Percentiles rank a stretch among this genome's conserved stretches.
Evolutionary conservation across 2,888 invertebrate genomes (phyloP).

Genomic region (Glaucopsyche alexis): DNA sequence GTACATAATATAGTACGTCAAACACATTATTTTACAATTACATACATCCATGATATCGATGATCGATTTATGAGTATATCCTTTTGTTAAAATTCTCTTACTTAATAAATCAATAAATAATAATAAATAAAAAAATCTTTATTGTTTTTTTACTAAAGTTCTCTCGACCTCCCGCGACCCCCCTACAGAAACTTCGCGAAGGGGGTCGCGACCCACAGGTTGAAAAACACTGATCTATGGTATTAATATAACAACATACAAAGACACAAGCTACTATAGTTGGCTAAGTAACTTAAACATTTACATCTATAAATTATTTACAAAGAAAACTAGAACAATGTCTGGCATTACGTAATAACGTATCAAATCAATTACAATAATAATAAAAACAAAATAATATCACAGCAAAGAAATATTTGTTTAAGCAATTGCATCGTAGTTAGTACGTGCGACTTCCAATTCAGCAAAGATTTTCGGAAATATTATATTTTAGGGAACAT

Average conservation of each 20-base stretch:
- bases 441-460: not conserved
- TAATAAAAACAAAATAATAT: conserved; percentile 64
- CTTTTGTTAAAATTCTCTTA: too few species aligned
- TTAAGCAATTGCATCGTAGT: conserved; percentile 47
- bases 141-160: too few species aligned
- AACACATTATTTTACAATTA: too few species aligned
- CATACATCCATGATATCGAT: too few species aligned
- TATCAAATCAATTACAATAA: conserved; percentile 51
- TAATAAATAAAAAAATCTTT: too few species aligned
- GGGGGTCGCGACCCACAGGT: too few species aligned
- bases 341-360: conserved; percentile 56
- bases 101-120: too few species aligned
- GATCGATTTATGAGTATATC: too few species aligned
- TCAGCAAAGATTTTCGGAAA: not conserved
- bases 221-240: too few species aligned
- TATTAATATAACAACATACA: conserved; percentile 27
- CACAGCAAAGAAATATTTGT: conserved; percentile 67
- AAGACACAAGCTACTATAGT: conserved; percentile 26
- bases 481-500: not conserved
- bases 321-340: conserved; percentile 53
- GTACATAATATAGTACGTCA: too few species aligned
- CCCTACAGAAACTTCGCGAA: too few species aligned
- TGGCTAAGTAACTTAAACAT: conserved; percentile 34
- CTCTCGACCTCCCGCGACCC: too few species aligned
- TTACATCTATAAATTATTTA: conserved; percentile 54